phyloP scores from a whole-genome alignment of 2,113 vertebrate genomes.

The Scatophagus argus region DNA sequence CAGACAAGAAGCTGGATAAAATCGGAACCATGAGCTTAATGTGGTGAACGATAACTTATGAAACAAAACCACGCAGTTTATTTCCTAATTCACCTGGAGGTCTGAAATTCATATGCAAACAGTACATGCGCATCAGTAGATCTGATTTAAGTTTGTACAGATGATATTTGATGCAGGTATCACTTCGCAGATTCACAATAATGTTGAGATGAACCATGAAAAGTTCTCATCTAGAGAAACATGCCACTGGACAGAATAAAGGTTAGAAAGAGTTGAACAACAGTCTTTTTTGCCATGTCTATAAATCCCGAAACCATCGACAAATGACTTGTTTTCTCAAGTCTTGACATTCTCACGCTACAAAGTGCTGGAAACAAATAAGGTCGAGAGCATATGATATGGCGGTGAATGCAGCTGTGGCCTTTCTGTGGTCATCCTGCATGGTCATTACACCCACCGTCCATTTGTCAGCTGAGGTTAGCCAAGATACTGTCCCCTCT shows the following conservation, averaged over 20 bases:
- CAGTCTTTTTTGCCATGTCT: conserved; percentile 4
- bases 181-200: neutral
- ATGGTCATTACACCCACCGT: conserved; percentile 71
- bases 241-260: neutral
- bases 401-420: conserved; percentile 42
- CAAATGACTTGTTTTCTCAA: conserved; percentile 17
- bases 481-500: conserved; percentile 38
- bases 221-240: neutral
- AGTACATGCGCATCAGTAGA: neutral
- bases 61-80: conserved; percentile 29
- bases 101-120: neutral
- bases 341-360: conserved; percentile 60
- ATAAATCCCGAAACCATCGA: conserved; percentile 33
- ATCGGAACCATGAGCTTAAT: conserved; percentile 60
- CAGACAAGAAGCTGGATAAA: conserved; percentile 66
- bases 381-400: conserved; percentile 50
- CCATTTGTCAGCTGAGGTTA: conserved; percentile 66
- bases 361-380: conserved; percentile 39
- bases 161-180: neutral
- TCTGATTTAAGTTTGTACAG: neutral
- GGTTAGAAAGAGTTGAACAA: conserved; percentile 19
- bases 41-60: conserved; percentile 17
- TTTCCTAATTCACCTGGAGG: conserved; percentile 37
- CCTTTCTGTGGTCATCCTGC: conserved; percentile 62
- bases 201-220: neutral